phyloP scores from a whole-genome alignment of 2,113 vertebrate genomes.

The Burhinus bistriatus region DNA sequence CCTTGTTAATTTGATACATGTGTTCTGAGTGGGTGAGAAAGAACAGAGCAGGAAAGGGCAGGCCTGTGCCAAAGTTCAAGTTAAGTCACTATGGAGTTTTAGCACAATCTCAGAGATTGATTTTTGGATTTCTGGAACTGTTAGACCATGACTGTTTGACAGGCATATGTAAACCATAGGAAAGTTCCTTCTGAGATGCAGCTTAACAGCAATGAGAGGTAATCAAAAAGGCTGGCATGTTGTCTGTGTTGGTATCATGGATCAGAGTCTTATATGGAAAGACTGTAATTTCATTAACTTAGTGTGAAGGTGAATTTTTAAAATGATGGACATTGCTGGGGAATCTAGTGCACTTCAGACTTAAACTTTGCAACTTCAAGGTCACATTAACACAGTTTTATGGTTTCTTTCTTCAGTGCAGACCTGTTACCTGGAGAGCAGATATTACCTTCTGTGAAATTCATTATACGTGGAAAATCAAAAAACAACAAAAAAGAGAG shows the following conservation, averaged over 20 bases:
- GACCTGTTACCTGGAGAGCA: background rate
- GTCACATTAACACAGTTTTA: background rate
- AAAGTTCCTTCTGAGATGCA: background rate
- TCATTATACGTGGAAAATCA: background rate
- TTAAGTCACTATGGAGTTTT: background rate
- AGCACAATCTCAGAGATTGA: background rate
- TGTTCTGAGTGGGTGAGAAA: background rate
- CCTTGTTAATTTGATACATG: constrained; percentile 9
- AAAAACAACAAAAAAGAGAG: background rate
- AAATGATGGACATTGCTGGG: background rate
- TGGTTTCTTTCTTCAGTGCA: background rate
- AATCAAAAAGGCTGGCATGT: background rate
- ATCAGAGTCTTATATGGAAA: background rate
- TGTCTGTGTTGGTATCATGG: background rate
- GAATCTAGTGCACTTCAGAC: background rate
- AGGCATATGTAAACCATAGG: background rate
- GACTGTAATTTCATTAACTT: background rate
- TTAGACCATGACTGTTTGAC: background rate
- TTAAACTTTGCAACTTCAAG: background rate
- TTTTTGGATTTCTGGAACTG: constrained; percentile 11
- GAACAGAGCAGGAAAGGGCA: background rate
- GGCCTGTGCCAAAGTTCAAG: background rate
- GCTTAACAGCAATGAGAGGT: background rate
- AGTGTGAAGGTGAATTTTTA: background rate
- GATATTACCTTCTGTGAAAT: background rate